Evolutionary conservation across 2,888 invertebrate genomes (phyloP), one percentile per base, ranked within the genome.

Genomic region (Crematogaster levior): DNA sequence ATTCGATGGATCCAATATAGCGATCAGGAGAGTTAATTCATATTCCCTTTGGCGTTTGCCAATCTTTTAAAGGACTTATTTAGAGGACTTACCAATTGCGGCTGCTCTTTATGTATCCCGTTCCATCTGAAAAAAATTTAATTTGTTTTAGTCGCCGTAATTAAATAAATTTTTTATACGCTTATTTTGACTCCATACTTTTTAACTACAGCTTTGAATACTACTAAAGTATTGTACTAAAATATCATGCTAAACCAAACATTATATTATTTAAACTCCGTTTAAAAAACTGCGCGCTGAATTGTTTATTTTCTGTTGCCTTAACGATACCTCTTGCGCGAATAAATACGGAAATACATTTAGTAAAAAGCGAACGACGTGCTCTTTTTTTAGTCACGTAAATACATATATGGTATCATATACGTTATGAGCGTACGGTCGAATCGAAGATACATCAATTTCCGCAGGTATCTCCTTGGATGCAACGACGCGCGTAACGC

Each of bases 391-490:
- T 51, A 37, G 18, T 34, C 43, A 56, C 68, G 77, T 79, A 79
- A 79, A 79, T 12, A 40, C 43, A 48, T 48, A 24, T 3, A 56
- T n/a, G 15, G 34, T 24, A 24, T 37, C 46, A 37, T 70, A 21
- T 73, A 58, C 27, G 10, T 73, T 68, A 73, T 24, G 24, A 48
- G 15, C 58, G 77, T 40, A 48, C 30, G 63, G 43, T 61, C 51
- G 30, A 56, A 77, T 63, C 56, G 46, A 6, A 66, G 75, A 10
- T 74, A 74, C 81, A 65, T 77, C 75, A 65, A 82, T 82, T 82
- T 58, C 66, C 66, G 43, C 65, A 24, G 63, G 61, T 75, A 82
- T 75, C 56, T 63, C 77, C 40, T 56, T 34, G 37, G 48, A 15
- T 30, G 63, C 48, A 75, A 46, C 30, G 40, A 68, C 40, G 24